Evolutionary conservation across 1,140 invertebrate species (phyloP).

Genomic region (Danaus melanippus): DNA sequence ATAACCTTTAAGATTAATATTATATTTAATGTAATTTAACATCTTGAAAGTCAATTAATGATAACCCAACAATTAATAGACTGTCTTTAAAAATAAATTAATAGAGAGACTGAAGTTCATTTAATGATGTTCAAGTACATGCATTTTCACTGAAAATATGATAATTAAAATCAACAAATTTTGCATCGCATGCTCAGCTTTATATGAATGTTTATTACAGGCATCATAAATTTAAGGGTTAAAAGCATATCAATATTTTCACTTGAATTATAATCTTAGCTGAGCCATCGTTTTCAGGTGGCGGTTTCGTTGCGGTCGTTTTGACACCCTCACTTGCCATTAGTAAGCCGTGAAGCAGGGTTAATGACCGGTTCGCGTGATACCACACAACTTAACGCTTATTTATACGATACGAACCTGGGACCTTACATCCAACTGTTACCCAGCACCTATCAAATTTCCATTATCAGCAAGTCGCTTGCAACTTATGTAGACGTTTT

Average conservation of each 20-base stretch:
- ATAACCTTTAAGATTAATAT: too few relatives aligned
- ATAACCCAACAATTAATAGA: too few relatives aligned
- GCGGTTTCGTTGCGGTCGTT: constrained; percentile 44
- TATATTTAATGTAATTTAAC: too few relatives aligned
- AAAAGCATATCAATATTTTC: constrained; percentile 16
- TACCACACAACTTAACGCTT: constrained; percentile 54
- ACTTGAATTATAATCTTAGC: constrained; percentile 17
- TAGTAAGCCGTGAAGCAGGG: constrained; percentile 52
- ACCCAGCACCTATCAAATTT: constrained; percentile 60
- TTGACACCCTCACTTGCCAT: constrained; percentile 57
- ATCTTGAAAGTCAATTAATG: too few relatives aligned
- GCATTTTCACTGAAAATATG: too few relatives aligned
- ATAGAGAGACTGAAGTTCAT: too few relatives aligned
- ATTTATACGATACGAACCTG: constrained; percentile 61
- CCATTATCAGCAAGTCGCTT: constrained; percentile 41
- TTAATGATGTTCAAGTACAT: too few relatives aligned
- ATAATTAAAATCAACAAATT: neutral
- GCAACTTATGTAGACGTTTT: constrained; percentile 21
- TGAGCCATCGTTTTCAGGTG: constrained; percentile 24
- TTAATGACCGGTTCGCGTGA: constrained; percentile 65
- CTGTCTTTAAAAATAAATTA: too few relatives aligned
- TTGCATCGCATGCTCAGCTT: neutral
- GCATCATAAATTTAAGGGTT: constrained; percentile 4
- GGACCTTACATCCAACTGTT: constrained; percentile 52
- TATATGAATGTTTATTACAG: neutral